Percentiles rank a stretch among this genome's conserved stretches.
Conservation (phyloP, 2,888 invertebrate species). For the Aleiodes testaceus region DNA sequence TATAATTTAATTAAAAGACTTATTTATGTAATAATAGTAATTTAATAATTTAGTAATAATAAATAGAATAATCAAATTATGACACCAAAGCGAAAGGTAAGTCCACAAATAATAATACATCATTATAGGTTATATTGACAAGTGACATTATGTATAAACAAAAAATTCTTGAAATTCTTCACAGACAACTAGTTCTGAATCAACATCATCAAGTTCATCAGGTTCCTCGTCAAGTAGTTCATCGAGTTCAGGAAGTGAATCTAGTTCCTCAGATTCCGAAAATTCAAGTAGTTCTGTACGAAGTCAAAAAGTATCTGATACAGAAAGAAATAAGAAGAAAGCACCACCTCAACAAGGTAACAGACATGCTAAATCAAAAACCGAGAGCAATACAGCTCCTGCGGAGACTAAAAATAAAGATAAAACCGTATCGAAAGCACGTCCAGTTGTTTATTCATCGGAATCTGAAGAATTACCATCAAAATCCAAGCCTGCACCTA, state of each 20-base stretch:
- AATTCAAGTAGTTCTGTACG: slow-evolving; percentile 68
- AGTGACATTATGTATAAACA: slow-evolving; percentile 24
- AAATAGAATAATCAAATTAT: slow-evolving; percentile 53
- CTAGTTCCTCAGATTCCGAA: slow-evolving; percentile 70
- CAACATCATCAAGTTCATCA: slow-evolving; percentile 67
- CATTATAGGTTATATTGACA: background rate
- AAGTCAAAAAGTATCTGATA: slow-evolving; percentile 68
- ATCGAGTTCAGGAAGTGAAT: slow-evolving; percentile 70
- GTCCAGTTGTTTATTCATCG: slow-evolving; percentile 66
- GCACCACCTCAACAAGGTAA: slow-evolving; percentile 55
- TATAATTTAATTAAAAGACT: too few relatives aligned
- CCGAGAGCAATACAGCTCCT: slow-evolving; percentile 55
- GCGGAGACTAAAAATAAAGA: slow-evolving; percentile 67
- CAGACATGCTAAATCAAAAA: slow-evolving; percentile 64
- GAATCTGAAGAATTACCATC: slow-evolving; percentile 68
- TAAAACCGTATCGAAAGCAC: slow-evolving; percentile 60
- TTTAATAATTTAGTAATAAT: background rate
- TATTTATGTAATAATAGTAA: background rate
- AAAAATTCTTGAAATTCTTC: slow-evolving; percentile 9
- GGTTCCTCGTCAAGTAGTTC: slow-evolving; percentile 70
- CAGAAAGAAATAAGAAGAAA: slow-evolving; percentile 66
- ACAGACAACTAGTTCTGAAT: slow-evolving; percentile 71
- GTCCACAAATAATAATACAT: slow-evolving; percentile 39
- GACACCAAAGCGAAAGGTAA: slow-evolving; percentile 71
- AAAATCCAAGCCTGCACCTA: slow-evolving; percentile 67